Base-by-base conservation (phyloP, 1,140 invertebrate species). In the Drosophila truncata region DNA sequence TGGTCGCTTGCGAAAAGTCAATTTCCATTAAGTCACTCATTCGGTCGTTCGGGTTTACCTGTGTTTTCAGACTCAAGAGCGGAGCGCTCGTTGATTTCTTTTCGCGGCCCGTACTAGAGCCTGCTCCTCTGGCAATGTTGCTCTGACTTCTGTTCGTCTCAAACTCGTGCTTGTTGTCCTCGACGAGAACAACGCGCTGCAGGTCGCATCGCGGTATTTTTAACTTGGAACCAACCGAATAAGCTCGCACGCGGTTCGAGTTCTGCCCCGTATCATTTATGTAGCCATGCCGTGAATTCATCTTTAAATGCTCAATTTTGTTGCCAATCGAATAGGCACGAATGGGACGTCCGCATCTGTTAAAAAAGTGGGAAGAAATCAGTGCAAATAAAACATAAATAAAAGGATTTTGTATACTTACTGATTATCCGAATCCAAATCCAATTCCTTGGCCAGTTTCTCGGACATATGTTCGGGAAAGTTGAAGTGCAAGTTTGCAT, bases 241-340 rank as follows among this genome's bases (percentile, higher is more conserved):
- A 96, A 2, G 96, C 96, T 75, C 96, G 93, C 0, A 95, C 95
- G 49, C 96, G 92, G 33, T 92, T 91, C 39, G 69, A 74, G 49
- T 65, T 87, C 20, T 85, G 79, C 50, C 82, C 73, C 2, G 81
- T 49, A 57, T 92, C 82, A 77, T 87, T 84, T 14, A 82, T 44
- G 74, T 84, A 64, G 64, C 85, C 78, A 31, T 83, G 78, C 64
- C 80, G 86, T 49, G 90, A 80, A 23, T 72, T 85, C n/a, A 78
- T 60, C 63, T 91, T 91, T n/a, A 70, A 76, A 41, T 93, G 93
- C 70, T 96, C 95, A n/a, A 96, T 95, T 71, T 95, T 95, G 29
- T 97, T 97, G 9, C 97, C 98, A 49, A 98, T 96, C 29, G 97
- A 98, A 92, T 98, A 98, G 4, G 97, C 96, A 78, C 97, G 94